These are phyloP conservation scores for Synergus japonicus DNA, from an alignment of 2,888 invertebrate genomes.

Conservation along the genomic window DNA sequence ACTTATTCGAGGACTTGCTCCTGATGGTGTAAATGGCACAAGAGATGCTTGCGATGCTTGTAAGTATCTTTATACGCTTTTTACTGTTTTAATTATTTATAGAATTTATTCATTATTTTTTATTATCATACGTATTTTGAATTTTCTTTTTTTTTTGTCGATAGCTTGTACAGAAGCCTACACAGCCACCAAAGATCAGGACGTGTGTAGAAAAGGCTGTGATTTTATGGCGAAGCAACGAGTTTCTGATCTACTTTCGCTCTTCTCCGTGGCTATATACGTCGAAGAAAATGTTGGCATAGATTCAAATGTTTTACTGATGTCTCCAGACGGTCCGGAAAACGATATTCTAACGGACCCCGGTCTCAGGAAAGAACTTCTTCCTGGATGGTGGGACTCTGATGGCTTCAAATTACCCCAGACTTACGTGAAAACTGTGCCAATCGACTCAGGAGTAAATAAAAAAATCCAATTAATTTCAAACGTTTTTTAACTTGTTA, in stretches of 20 bases:
- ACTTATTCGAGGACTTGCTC: constrained; percentile 63
- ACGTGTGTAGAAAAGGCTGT: constrained; percentile 69
- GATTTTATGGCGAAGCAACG: constrained; percentile 70
- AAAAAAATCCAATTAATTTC: neutral
- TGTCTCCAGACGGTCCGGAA: constrained; percentile 71
- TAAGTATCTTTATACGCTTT: constrained; percentile 57
- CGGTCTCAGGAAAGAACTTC: constrained; percentile 70
- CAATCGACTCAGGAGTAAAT: constrained; percentile 69
- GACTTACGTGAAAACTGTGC: constrained; percentile 73
- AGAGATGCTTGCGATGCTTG: constrained; percentile 71
- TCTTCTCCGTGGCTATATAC: constrained; percentile 65
- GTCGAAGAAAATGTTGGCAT: constrained; percentile 66
- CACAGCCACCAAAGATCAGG: constrained; percentile 59
- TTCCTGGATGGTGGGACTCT: constrained; percentile 74
- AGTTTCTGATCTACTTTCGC: constrained; percentile 61
- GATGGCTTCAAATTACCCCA: constrained; percentile 72
- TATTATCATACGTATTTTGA: neutral
- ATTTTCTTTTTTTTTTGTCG: constrained; percentile 43
- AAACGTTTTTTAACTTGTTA: no score
- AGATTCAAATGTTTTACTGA: constrained; percentile 67
- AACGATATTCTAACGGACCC: constrained; percentile 72
- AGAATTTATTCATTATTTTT: neutral
- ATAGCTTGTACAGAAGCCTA: constrained; percentile 74
- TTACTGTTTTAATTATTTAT: neutral
- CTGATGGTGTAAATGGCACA: constrained; percentile 64